Conservation (phyloP, 2,888 invertebrate genomes). For the Notocelia uddmanniana region DNA sequence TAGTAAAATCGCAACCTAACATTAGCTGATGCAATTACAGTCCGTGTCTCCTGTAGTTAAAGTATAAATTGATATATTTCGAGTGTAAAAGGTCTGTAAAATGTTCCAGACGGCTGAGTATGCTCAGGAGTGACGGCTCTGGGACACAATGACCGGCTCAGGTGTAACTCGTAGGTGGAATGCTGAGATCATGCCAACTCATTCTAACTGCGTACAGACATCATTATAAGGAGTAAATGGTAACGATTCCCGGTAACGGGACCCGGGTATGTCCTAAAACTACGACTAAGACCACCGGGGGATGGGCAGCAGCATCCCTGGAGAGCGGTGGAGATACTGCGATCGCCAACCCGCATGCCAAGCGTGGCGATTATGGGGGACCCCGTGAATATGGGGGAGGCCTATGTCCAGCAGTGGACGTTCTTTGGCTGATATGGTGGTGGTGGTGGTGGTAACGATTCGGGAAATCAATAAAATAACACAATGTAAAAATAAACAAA, state of each 20-base stretch:
- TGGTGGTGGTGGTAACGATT: conserved; percentile 16
- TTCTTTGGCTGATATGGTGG: no score
- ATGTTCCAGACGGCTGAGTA: conserved; percentile 60
- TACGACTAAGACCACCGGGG: no score
- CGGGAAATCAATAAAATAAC: conserved; percentile 12
- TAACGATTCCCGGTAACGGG: no score
- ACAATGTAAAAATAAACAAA: neutral
- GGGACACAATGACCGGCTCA: conserved; percentile 66
- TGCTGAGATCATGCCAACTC: conserved; percentile 48
- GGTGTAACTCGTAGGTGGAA: conserved; percentile 61
- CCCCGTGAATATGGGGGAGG: no score
- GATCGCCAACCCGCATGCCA: no score
- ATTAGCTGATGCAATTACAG: conserved; percentile 49
- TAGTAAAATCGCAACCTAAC: conserved; percentile 42
- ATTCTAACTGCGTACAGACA: conserved; percentile 37
- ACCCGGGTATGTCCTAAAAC: no score
- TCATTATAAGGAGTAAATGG: conserved; percentile 35
- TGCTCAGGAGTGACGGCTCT: conserved; percentile 66
- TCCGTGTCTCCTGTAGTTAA: conserved; percentile 52
- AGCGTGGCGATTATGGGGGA: no score
- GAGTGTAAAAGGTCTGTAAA: conserved; percentile 51
- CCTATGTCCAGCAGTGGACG: no score
- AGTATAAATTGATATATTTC: conserved; percentile 50
- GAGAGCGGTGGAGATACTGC: no score
- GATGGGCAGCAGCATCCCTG: no score